phyloP scores from a whole-genome alignment of 2,113 vertebrate species.

The Silurus asotus region DNA sequence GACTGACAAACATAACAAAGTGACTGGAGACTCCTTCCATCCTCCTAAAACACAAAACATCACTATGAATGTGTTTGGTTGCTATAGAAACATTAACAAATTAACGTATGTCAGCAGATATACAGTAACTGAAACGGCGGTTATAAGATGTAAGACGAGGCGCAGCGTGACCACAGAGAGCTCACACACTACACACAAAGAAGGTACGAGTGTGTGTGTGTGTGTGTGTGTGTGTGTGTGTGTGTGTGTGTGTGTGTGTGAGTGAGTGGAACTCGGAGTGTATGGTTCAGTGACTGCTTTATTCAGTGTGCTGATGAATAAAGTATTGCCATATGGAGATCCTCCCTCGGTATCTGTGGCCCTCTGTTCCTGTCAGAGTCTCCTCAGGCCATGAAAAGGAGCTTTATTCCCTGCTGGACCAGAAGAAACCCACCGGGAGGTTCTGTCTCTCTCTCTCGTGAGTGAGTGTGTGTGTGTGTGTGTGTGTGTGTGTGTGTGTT shows the following conservation, averaged over 20 bases:
- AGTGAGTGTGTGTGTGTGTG: neutral
- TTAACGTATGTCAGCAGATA: neutral
- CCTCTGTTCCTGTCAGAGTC: constrained; percentile 45
- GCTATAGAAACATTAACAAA: neutral
- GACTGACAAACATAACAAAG: neutral
- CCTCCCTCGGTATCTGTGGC: constrained; percentile 45
- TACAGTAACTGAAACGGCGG: neutral
- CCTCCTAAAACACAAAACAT: too few relatives aligned
- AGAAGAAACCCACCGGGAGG: constrained; percentile 44
- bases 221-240: neutral
- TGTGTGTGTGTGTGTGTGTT: neutral
- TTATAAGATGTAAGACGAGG: too few relatives aligned
- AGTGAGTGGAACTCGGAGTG: neutral
- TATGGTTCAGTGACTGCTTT: constrained; percentile 41
- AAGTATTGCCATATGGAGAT: constrained; percentile 51
- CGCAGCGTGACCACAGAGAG: neutral
- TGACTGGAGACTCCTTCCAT: neutral
- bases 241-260: constrained; percentile 1
- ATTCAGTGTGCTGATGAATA: constrained; percentile 25
- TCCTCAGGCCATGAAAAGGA: constrained; percentile 40
- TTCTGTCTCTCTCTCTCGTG: neutral
- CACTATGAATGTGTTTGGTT: neutral
- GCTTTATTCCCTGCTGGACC: constrained; percentile 44
- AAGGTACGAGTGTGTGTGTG: neutral
- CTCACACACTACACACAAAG: neutral